Percentiles rank a stretch among this genome's conserved stretches.
Evolutionary conservation across 2,888 invertebrate species (phyloP).

Genomic region (Dryobota labecula): DNA sequence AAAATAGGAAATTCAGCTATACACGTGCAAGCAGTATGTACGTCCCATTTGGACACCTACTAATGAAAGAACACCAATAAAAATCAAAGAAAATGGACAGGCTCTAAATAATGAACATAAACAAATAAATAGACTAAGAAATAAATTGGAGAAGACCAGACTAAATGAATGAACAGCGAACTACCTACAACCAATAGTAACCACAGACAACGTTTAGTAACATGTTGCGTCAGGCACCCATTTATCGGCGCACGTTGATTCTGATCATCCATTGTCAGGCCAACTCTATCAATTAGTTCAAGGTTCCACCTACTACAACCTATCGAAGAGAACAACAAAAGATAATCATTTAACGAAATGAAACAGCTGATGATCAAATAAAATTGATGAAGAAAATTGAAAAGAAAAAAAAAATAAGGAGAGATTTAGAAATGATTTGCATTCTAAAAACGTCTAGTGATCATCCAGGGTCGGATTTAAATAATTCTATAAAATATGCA

Average conservation of each 20-base stretch:
- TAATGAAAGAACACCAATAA: background rate
- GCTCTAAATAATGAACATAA: background rate
- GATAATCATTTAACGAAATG: constrained; percentile 3
- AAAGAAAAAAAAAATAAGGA: no score
- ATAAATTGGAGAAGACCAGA: background rate
- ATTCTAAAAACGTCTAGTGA: no score
- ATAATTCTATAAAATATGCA: background rate
- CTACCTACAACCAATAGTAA: constrained; percentile 11
- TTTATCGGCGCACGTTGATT: constrained; percentile 49
- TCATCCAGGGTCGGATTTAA: constrained; percentile 1
- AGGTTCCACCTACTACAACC: constrained; percentile 51
- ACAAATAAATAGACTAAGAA: background rate
- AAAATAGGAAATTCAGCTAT: background rate
- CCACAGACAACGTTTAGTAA: constrained; percentile 9
- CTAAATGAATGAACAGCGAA: constrained; percentile 16
- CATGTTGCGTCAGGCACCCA: constrained; percentile 40
- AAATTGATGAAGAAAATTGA: background rate
- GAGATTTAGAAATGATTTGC: background rate
- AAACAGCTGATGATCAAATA: constrained; percentile 7
- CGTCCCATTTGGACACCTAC: background rate
- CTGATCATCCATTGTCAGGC: constrained; percentile 54
- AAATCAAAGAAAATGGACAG: background rate
- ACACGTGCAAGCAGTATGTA: no score
- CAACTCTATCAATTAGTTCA: constrained; percentile 56
- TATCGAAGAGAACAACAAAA: constrained; percentile 7